Evolutionary conservation across 2,797 vertebrate genomes (phyloP), one percentile per base, ranked within the genome.

Genomic region (Sitta carolinensis): DNA sequence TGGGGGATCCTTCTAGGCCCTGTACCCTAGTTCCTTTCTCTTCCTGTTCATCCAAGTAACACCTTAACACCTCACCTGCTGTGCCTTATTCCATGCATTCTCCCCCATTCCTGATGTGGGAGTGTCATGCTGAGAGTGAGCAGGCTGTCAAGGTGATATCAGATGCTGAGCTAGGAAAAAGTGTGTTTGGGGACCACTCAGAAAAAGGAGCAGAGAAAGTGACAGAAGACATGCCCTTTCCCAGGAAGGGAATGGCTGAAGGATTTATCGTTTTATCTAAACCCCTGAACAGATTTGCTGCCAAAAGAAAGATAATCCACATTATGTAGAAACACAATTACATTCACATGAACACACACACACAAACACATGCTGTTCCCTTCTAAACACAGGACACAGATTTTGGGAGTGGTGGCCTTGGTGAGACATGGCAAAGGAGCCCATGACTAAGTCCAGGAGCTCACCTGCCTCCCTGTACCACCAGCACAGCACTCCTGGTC

Each of bases 291-390:
- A 52, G 87, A 76, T 93, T 84, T 89, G 66, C 93, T 11, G 6
- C 92, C 88, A 92, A 94, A 95, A 91, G 84, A 81, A 94, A 95
- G 87, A 93, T 96, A 96, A 92, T 93, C 95, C 95, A 95, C 85
- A 84, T 88, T 84, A 94, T 81, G 90, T 90, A 51, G 93, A 90
- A 94, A 93, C 43, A 73, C 90, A 93, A 96, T 96, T 94, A 91
- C 70, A 91, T 84, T 96, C 93, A 91, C 93, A 84, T 95, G 95
- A 96, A 69, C 91, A 94, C 93, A 92, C 66, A 63, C 47, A 48
- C 61, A 96, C 94, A 95, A 92, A 91, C 51, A 4, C 82, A 64
- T 57, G 54, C 89, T 96, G 94, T 94, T 95, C 95, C 75, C 51
- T 70, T 61, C 66, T 40, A 84, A 78, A 38, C 34, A 32, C 88